Evolutionary conservation across 2,797 vertebrate species (phyloP).

Genomic region (Graptemys geographica): DNA sequence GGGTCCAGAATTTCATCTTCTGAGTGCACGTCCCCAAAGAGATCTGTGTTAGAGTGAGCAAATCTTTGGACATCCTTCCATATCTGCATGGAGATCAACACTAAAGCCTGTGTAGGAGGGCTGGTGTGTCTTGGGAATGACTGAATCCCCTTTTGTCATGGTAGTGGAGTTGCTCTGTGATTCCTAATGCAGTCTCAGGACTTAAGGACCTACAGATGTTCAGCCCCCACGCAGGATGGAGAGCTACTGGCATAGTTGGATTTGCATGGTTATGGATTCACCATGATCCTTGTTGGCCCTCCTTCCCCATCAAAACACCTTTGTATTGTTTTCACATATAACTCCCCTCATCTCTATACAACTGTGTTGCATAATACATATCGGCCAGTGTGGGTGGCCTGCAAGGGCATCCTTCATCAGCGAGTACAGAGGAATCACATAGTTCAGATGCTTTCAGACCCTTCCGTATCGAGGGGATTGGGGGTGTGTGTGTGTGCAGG

Average conservation of each 20-base stretch:
- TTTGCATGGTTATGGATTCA: rapidly evolving
- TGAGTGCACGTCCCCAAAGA: conserved; percentile 13
- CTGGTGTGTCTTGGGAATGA: background rate
- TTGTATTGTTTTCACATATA: background rate
- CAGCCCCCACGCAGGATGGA: rapidly evolving
- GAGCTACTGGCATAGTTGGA: background rate
- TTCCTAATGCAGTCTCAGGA: background rate
- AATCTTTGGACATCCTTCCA: background rate
- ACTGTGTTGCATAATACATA: background rate
- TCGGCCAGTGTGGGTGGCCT: rapidly evolving
- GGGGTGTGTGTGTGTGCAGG: background rate
- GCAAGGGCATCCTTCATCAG: background rate
- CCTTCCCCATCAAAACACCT: no score
- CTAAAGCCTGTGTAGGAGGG: background rate
- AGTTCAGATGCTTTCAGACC: background rate
- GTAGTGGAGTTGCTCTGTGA: background rate
- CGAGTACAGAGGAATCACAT: rapidly evolving
- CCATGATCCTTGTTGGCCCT: rapidly evolving
- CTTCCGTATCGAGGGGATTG: background rate
- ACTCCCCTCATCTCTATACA: background rate
- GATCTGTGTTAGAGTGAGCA: background rate
- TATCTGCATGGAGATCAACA: background rate
- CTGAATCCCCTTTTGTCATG: background rate
- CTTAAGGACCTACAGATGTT: background rate
- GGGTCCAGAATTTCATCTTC: background rate